Evolutionary conservation across 2,888 invertebrate genomes (phyloP), one percentile per base, ranked within the genome.

Genomic region (Falcaria lacertinaria): DNA sequence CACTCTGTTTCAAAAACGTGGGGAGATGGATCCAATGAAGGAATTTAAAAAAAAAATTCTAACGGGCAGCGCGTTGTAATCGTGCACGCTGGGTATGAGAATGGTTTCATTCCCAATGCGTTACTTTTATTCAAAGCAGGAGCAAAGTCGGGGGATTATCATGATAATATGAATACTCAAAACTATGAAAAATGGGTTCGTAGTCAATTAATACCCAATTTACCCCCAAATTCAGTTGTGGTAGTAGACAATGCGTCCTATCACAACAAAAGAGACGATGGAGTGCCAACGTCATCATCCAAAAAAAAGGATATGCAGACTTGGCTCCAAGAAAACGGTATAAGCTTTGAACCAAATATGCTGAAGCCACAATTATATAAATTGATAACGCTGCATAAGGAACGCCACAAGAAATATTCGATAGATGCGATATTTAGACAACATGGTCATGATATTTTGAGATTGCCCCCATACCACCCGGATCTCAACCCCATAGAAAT

Each of bases 171-270:
- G 61, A 71, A 65, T 47, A 44, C 19, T 14, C 45, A 45, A 5
- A 63, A 60, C 47, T 68, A 59, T 38, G 50, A 48, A 36, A 55
- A 60, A 45, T 70, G 68, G 65, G 36, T 69, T 1, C 34, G 47
- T 16, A 54, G 45, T 4, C 49, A 63, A 39, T 41, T 68, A 22
- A 39, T 66, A 2, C 64, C 66, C 11, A 68, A 66, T 41, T 34
- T 69, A 15, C 55, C 56, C 14, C 48, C 49, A 4, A 57, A 50
- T 39, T 56, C 61, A 15, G 60, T 57, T 2, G 48, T 59, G 34
- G 54, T 60, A 15, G 47, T 59, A 15, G 54, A 59, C 16, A 57
- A 64, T 45, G 59, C 61, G 1, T 50, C 65, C 1, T 64, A 64
- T 41, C 60, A 68, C 11, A 69, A 63, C 33, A 50, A 48, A 39